Evolutionary conservation across 2,797 vertebrate genomes (phyloP).

Genomic region (Tenualosa ilisha): DNA sequence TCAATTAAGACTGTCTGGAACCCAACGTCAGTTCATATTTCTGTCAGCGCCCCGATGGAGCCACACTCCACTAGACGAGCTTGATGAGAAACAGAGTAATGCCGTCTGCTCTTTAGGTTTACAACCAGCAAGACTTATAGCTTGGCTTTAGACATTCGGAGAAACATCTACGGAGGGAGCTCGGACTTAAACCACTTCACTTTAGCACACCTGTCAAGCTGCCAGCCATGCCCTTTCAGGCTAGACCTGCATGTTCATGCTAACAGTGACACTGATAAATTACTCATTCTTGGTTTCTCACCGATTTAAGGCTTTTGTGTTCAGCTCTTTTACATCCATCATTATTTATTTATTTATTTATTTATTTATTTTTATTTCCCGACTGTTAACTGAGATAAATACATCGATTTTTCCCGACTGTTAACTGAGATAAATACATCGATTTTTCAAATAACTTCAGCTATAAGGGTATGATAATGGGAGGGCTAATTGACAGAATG

Average conservation of each 20-base stretch:
- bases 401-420: too few species aligned
- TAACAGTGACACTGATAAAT: background rate
- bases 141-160: background rate
- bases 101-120: slow-evolving; percentile 6
- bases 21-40: background rate
- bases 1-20: background rate
- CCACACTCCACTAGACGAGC: background rate
- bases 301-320: too few species aligned
- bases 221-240: background rate
- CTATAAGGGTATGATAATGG: too few species aligned
- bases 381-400: too few species aligned
- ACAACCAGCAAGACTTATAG: background rate
- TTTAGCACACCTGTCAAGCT: too few species aligned
- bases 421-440: too few species aligned
- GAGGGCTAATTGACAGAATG: too few species aligned
- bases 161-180: background rate
- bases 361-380: too few species aligned
- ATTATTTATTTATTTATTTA: too few species aligned
- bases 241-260: background rate
- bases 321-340: too few species aligned
- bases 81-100: background rate
- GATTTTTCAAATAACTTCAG: too few species aligned
- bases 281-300: background rate
- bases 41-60: background rate
- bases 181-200: background rate